phyloP scores from a whole-genome alignment of 1,140 invertebrate genomes.

The Temnothorax longispinosus region DNA sequence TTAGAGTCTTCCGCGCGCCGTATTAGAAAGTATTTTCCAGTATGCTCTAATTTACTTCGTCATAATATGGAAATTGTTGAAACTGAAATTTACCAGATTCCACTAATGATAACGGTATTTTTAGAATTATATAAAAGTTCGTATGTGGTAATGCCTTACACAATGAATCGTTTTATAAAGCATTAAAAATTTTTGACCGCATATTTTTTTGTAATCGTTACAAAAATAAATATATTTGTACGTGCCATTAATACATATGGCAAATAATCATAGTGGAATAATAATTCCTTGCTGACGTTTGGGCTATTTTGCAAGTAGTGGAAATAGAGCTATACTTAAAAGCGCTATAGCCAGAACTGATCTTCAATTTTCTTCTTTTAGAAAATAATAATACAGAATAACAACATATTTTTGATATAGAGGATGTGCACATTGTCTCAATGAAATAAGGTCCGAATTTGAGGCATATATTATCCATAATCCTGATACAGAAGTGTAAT shows the following conservation, averaged over 20 bases:
- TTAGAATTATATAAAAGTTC: constrained; percentile 62
- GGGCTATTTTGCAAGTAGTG: constrained; percentile 72
- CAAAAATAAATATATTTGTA: constrained; percentile 58
- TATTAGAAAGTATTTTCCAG: constrained; percentile 71
- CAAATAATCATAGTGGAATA: constrained; percentile 61
- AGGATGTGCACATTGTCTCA: constrained; percentile 71
- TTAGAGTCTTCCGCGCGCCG: constrained; percentile 77
- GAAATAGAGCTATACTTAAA: constrained; percentile 72
- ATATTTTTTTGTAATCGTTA: constrained; percentile 22
- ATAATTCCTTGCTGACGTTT: constrained; percentile 75
- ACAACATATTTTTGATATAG: constrained; percentile 82
- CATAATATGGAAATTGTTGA: constrained; percentile 71
- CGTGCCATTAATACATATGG: constrained; percentile 38
- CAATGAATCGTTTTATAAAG: constrained; percentile 31
- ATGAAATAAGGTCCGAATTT: constrained; percentile 61
- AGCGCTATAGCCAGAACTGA: constrained; percentile 70
- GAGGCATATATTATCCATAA: constrained; percentile 25
- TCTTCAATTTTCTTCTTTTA: constrained; percentile 69
- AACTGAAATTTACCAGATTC: constrained; percentile 57
- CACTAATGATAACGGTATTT: constrained; percentile 53
- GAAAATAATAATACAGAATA: constrained; percentile 77
- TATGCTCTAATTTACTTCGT: constrained; percentile 66
- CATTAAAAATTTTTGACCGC: constrained; percentile 16
- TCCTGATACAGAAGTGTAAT: constrained; percentile 24
- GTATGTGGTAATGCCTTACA: constrained; percentile 38